Evolutionary conservation across 2,113 vertebrate genomes (phyloP).

Genomic region (Junco hyemalis): DNA sequence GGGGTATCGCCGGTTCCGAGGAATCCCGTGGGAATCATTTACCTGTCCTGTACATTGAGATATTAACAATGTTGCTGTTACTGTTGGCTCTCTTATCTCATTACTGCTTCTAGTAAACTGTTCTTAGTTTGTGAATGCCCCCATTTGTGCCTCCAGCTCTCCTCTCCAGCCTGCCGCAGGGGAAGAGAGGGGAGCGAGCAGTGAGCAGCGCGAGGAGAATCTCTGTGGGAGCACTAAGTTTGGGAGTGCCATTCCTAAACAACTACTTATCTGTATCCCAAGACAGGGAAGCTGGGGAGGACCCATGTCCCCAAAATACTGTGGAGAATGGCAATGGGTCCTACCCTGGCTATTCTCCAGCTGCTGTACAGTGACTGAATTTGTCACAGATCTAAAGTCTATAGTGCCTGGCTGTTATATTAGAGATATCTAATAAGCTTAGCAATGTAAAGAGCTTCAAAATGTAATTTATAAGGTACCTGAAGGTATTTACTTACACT

Average conservation of each 20-base stretch:
- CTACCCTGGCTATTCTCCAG: neutral
- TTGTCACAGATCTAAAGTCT: neutral
- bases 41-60: neutral
- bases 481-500: neutral
- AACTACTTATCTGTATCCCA: neutral
- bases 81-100: neutral
- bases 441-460: neutral
- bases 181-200: fast-evolving
- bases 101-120: neutral
- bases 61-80: neutral
- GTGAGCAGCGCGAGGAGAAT: neutral
- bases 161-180: neutral
- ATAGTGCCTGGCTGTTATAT: neutral
- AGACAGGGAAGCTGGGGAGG: neutral
- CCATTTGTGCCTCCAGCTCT: neutral
- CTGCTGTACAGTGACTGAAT: neutral
- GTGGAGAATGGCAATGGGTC: neutral
- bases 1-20: fast-evolving
- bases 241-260: neutral
- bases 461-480: neutral
- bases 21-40: neutral
- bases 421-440: neutral
- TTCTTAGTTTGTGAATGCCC: neutral
- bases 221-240: neutral
- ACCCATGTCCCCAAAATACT: neutral